phyloP scores from a whole-genome alignment of 1,140 invertebrate species.

The Idris sp. region DNA sequence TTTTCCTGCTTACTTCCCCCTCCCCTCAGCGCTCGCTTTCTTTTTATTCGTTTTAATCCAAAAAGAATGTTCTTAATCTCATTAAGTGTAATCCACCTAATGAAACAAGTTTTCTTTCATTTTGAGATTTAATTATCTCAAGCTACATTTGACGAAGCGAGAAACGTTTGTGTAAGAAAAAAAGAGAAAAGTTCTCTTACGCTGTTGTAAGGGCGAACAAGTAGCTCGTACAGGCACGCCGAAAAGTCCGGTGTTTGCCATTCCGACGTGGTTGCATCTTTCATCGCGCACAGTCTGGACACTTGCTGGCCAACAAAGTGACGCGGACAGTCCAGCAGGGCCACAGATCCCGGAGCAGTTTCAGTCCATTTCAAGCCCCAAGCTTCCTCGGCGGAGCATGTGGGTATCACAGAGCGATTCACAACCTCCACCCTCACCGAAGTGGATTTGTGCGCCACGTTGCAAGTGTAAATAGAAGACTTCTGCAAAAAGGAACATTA shows the following conservation, averaged over 20 bases:
- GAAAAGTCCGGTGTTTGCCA: conserved; percentile 88
- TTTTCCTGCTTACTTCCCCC: no score
- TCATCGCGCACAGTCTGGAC: conserved; percentile 80
- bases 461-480: conserved; percentile 82
- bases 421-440: conserved; percentile 82
- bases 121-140: conserved; percentile 44
- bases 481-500: conserved; percentile 73
- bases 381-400: conserved; percentile 71
- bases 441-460: conserved; percentile 79
- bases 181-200: conserved; percentile 73
- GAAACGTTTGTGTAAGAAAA: conserved; percentile 18
- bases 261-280: conserved; percentile 81
- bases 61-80: no score
- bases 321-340: conserved; percentile 80
- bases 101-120: conserved; percentile 40
- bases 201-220: conserved; percentile 82
- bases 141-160: conserved; percentile 54
- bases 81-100: no score
- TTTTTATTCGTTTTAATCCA: no score
- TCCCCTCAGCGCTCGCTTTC: no score
- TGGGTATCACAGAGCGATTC: conserved; percentile 79
- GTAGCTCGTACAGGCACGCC: conserved; percentile 82
- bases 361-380: conserved; percentile 81
- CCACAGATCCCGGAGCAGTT: conserved; percentile 81
- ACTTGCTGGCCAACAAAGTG: conserved; percentile 77